Conservation (phyloP, 2,113 vertebrate species). For the Antigone vipio region DNA sequence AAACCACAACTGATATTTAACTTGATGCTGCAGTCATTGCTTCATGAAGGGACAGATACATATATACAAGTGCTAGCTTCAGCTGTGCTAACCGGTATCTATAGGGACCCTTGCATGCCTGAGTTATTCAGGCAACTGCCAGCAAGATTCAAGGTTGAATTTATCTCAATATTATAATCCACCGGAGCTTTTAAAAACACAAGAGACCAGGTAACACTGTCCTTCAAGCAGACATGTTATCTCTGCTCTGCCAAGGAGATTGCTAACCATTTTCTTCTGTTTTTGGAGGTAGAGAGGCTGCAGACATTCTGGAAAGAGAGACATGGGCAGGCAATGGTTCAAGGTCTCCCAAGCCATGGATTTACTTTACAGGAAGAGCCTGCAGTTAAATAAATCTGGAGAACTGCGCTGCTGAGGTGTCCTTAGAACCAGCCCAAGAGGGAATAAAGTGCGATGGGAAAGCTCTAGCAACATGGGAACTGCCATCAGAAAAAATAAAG, state of each 20-base stretch:
- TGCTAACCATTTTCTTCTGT: not conserved
- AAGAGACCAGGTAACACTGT: not conserved
- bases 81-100: not conserved
- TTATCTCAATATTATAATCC: not conserved
- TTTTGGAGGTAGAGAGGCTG: not conserved
- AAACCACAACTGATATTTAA: rapidly evolving
- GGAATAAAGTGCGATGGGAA: not conserved
- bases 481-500: not conserved
- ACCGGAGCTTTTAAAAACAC: not conserved
- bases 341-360: not conserved
- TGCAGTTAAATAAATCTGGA: not conserved
- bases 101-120: not conserved
- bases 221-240: not conserved
- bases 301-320: not conserved
- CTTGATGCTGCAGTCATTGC: not conserved
- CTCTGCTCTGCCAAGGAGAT: not conserved
- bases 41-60: not conserved
- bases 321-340: not conserved
- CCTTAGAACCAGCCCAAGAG: not conserved
- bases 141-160: not conserved
- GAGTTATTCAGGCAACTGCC: not conserved
- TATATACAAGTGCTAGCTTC: not conserved
- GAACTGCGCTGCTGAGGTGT: not conserved
- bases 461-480: not conserved
- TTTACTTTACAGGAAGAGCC: not conserved